phyloP scores from a whole-genome alignment of 2,888 invertebrate genomes.

The Eristalis intricaria region DNA sequence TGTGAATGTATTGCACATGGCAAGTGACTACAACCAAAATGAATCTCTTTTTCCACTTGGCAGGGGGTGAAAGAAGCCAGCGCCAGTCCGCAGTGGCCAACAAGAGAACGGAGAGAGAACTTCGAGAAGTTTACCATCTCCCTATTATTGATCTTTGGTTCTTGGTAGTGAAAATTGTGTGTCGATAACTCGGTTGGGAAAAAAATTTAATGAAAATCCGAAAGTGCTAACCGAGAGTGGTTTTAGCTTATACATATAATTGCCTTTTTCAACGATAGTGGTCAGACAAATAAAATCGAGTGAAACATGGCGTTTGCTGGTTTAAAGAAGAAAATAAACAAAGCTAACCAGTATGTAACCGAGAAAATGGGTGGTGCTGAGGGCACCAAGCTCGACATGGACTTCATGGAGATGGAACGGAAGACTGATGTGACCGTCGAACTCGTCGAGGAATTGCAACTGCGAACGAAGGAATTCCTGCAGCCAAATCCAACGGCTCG shows the following conservation, averaged over 20 bases:
- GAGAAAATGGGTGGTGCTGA: constrained; percentile 99
- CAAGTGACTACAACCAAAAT: constrained; percentile 54
- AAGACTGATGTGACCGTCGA: constrained; percentile 99
- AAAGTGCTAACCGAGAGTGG: constrained; percentile 68
- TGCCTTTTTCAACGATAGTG: constrained; percentile 64
- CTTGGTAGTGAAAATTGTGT: constrained; percentile 72
- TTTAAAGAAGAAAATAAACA: constrained; percentile 99
- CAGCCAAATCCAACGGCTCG: constrained; percentile 99
- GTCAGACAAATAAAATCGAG: constrained; percentile 62
- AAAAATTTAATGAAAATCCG: constrained; percentile 63
- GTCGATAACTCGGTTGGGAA: constrained; percentile 70
- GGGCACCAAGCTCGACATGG: constrained; percentile 99
- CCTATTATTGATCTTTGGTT: constrained; percentile 69
- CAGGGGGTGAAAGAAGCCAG: constrained; percentile 49
- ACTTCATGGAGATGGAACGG: constrained; percentile 99
- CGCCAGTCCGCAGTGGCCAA: constrained; percentile 44
- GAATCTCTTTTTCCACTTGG: constrained; percentile 53
- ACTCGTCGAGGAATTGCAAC: constrained; percentile 97
- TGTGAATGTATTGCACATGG: constrained; percentile 69
- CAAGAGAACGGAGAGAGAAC: constrained; percentile 55
- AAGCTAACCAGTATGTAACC: constrained; percentile 99
- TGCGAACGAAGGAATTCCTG: constrained; percentile 98
- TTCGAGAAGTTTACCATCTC: constrained; percentile 68
- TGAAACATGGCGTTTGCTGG: constrained; percentile 97
- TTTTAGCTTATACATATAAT: constrained; percentile 52